Conservation (phyloP, 2,888 invertebrate species). For the Thereva nobilitata region DNA sequence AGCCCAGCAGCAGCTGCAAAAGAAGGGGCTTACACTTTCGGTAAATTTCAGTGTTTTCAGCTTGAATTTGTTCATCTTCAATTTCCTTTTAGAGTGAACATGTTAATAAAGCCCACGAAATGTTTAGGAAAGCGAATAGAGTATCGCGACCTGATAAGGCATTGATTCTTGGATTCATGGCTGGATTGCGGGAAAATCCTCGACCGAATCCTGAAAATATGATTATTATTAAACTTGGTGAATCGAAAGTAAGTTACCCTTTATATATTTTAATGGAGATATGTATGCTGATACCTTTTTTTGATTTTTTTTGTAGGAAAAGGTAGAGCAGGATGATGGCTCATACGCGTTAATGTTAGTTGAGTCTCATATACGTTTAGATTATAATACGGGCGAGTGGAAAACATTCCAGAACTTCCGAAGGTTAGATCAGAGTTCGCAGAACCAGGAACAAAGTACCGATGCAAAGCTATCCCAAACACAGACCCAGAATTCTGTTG, state of each 20-base stretch:
- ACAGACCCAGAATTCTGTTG: constrained; percentile 51
- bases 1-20: constrained; percentile 46
- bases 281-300: not conserved
- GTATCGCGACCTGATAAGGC: constrained; percentile 97
- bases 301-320: constrained; percentile 62
- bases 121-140: constrained; percentile 94
- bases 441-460: constrained; percentile 44
- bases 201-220: constrained; percentile 97
- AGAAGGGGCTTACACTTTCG: constrained; percentile 56
- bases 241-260: constrained; percentile 65
- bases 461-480: constrained; percentile 41
- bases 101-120: constrained; percentile 95
- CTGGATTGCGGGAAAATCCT: constrained; percentile 96
- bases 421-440: constrained; percentile 64
- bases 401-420: constrained; percentile 90
- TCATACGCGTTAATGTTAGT: constrained; percentile 63
- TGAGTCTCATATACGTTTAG: constrained; percentile 98
- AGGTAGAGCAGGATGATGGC: constrained; percentile 83
- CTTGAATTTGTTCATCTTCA: constrained; percentile 29
- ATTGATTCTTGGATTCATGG: constrained; percentile 97
- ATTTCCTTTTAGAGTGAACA: constrained; percentile 78
- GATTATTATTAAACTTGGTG: constrained; percentile 92
- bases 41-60: constrained; percentile 45
- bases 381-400: constrained; percentile 98
- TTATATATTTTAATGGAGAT: not conserved